phyloP scores from a whole-genome alignment of 53 echinoderm and acorn worm genomes.

The Echinometra lucunter region DNA sequence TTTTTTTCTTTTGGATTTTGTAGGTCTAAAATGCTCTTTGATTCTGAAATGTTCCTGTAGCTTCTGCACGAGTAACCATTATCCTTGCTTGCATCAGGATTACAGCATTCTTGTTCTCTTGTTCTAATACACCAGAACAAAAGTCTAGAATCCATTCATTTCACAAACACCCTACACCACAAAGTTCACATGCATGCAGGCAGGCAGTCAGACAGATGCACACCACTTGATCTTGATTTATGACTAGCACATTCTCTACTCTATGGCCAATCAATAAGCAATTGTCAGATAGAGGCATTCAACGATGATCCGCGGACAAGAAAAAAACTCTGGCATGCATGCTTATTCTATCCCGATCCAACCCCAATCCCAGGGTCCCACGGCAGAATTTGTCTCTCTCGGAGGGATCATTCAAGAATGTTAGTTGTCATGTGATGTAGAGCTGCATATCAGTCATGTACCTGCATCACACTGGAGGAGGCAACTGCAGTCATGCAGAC shows the following conservation, averaged over 20 bases:
- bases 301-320: not conserved
- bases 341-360: constrained; percentile 1
- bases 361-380: constrained; percentile 32
- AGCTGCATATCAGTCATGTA: constrained; percentile 1
- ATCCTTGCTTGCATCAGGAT: not conserved
- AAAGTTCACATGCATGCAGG: not conserved
- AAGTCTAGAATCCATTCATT: not conserved
- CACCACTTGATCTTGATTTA: constrained; percentile 56
- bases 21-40: too few relatives aligned
- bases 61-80: not conserved
- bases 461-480: not conserved
- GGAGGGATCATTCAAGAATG: constrained; percentile 49
- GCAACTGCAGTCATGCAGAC: not conserved
- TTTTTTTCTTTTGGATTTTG: too few relatives aligned
- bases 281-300: constrained; percentile 60
- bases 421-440: constrained; percentile 39
- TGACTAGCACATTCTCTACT: constrained; percentile 37
- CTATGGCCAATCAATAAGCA: constrained; percentile 60
- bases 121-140: not conserved
- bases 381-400: constrained; percentile 30
- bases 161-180: not conserved
- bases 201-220: not conserved
- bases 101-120: not conserved
- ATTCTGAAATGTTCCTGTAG: not conserved
- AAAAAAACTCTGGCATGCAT: not conserved